Conservation (phyloP, 2,888 invertebrate species). For the Epinotia brunnichana region DNA sequence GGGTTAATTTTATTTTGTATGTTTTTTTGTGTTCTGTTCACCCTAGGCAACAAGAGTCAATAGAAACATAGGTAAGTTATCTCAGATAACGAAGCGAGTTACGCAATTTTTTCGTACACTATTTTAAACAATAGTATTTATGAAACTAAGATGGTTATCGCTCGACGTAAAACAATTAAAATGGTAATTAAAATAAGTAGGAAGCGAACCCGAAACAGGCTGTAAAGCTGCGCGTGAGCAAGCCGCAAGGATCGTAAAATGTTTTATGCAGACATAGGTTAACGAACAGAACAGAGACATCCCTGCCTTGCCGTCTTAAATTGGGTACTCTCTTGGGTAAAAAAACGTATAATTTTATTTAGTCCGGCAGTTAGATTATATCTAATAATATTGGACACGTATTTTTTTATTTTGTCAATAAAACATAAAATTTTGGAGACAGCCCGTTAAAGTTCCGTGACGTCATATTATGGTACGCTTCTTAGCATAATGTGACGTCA, state of each 20-base stretch:
- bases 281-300: constrained; percentile 55
- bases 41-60: constrained; percentile 5
- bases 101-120: constrained; percentile 55
- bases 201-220: constrained; percentile 70
- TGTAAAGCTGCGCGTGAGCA: constrained; percentile 70
- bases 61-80: constrained; percentile 9
- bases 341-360: too few species aligned
- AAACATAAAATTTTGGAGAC: too few species aligned
- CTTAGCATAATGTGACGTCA: too few species aligned
- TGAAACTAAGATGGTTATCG: constrained; percentile 67
- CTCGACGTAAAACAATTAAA: constrained; percentile 70
- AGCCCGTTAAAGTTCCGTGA: too few species aligned
- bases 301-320: background rate
- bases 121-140: constrained; percentile 69
- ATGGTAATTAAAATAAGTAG: constrained; percentile 78
- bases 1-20: background rate
- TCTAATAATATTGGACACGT: too few species aligned
- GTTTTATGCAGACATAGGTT: constrained; percentile 66
- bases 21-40: background rate
- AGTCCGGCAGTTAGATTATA: too few species aligned
- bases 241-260: constrained; percentile 70
- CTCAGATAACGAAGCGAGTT: constrained; percentile 18
- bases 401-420: too few species aligned
- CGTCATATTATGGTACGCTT: too few species aligned
- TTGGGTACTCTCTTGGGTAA: too few species aligned